Percentiles rank a stretch among this genome's conserved stretches.
Conservation (phyloP, 2,797 vertebrate genomes). For the Myripristis murdjan region DNA sequence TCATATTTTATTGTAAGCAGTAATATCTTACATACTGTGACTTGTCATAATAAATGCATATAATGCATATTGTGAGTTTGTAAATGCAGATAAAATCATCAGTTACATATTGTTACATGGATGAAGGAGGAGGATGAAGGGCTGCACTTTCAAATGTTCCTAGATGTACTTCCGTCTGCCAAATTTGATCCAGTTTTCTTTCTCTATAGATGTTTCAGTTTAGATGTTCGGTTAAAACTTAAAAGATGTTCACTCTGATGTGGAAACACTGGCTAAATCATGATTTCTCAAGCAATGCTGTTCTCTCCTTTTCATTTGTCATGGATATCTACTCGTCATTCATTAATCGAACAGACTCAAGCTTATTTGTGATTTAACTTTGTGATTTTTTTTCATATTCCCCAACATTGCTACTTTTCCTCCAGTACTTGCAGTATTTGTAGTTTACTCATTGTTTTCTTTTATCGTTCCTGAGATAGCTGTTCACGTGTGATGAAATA, state of each 20-base stretch:
- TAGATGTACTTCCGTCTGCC: background rate
- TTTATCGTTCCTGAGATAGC: constrained; percentile 9
- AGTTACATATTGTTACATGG: background rate
- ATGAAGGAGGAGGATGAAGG: background rate
- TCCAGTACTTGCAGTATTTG: background rate
- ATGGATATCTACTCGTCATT: background rate
- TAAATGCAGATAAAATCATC: background rate
- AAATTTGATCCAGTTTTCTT: background rate
- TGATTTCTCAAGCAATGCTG: constrained; percentile 3
- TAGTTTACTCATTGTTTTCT: constrained; percentile 27
- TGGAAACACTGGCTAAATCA: background rate
- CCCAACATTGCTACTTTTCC: background rate
- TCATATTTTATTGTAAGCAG: background rate
- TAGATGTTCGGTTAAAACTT: constrained; percentile 22
- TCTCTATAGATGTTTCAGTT: constrained; percentile 22
- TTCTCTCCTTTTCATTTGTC: background rate
- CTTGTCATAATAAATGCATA: constrained; percentile 7
- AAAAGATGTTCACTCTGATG: background rate
- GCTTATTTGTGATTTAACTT: constrained; percentile 13
- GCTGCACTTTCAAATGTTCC: background rate
- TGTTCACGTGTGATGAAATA: background rate
- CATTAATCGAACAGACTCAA: background rate
- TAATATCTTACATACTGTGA: background rate
- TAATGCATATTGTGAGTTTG: constrained; percentile 30
- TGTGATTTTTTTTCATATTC: background rate